Conservation (phyloP, 1,140 invertebrate genomes). For the Cylas formicarius region DNA sequence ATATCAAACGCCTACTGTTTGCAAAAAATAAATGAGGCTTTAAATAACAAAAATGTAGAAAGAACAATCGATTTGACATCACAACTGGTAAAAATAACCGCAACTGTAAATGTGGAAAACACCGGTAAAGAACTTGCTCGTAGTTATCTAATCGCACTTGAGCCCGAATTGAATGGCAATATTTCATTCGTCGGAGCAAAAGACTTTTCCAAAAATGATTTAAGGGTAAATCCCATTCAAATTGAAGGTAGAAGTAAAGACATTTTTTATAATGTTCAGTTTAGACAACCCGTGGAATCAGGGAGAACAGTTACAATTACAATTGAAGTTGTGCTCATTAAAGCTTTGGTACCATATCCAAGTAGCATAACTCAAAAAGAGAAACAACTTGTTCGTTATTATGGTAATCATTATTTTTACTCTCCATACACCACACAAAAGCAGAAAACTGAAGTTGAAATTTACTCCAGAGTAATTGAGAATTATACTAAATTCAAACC, state of each 20-base stretch:
- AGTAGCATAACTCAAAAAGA: slow-evolving; percentile 83
- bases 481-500: slow-evolving; percentile 84
- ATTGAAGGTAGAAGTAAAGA: slow-evolving; percentile 38
- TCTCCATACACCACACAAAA: slow-evolving; percentile 71
- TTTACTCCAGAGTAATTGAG: slow-evolving; percentile 58
- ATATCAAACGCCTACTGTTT: too few relatives aligned
- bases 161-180: slow-evolving; percentile 53
- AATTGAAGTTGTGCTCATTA: slow-evolving; percentile 70
- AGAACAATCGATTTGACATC: slow-evolving; percentile 78
- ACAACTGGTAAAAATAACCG: slow-evolving; percentile 78
- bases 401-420: slow-evolving; percentile 77
- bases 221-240: slow-evolving; percentile 42
- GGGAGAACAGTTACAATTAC: slow-evolving; percentile 55
- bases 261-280: slow-evolving; percentile 53
- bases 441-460: slow-evolving; percentile 69
- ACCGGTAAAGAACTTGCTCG: slow-evolving; percentile 60
- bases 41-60: slow-evolving; percentile 77
- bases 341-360: slow-evolving; percentile 75
- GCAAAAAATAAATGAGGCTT: slow-evolving; percentile 22
- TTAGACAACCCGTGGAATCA: slow-evolving; percentile 54
- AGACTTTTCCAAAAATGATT: slow-evolving; percentile 55
- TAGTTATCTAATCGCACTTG: slow-evolving; percentile 65
- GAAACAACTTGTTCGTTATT: slow-evolving; percentile 84
- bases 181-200: slow-evolving; percentile 69
- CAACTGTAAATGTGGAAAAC: slow-evolving; percentile 78